These are phyloP conservation scores for Gonocerus acuteangulatus DNA, from an alignment of 2,888 invertebrate species.

Conservation along the genomic window DNA sequence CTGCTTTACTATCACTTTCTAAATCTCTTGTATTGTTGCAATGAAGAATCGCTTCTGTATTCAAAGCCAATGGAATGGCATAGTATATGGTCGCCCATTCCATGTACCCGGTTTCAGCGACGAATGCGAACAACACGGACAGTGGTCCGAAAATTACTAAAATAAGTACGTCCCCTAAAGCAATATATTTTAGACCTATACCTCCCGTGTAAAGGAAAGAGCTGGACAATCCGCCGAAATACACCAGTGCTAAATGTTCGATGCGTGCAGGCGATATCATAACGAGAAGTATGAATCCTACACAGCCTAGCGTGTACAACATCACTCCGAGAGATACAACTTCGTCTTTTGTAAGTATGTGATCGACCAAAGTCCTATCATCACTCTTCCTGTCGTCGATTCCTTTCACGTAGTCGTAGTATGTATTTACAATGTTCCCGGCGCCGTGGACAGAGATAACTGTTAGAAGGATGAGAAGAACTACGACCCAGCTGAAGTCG, in stretches of 20 bases:
- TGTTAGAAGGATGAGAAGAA: slow-evolving; percentile 75
- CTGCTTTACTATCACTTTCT: slow-evolving; percentile 77
- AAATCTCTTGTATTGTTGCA: slow-evolving; percentile 91
- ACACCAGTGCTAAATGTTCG: slow-evolving; percentile 89
- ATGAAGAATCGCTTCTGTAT: slow-evolving; percentile 91
- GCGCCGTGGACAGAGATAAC: slow-evolving; percentile 90
- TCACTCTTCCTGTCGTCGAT: slow-evolving; percentile 90
- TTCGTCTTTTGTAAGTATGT: slow-evolving; percentile 72
- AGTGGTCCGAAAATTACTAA: slow-evolving; percentile 90
- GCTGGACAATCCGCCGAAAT: slow-evolving; percentile 89
- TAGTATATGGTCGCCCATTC: slow-evolving; percentile 87
- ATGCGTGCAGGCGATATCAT: slow-evolving; percentile 81
- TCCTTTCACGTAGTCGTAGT: slow-evolving; percentile 88
- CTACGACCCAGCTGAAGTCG: slow-evolving; percentile 69
- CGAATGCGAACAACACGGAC: slow-evolving; percentile 84
- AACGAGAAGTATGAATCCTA: slow-evolving; percentile 68
- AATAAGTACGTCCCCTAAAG: slow-evolving; percentile 84
- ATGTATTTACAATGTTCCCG: slow-evolving; percentile 93
- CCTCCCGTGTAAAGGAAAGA: slow-evolving; percentile 96
- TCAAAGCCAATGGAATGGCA: slow-evolving; percentile 85
- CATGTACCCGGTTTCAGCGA: slow-evolving; percentile 85
- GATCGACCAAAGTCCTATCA: slow-evolving; percentile 90
- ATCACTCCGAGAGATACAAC: slow-evolving; percentile 83
- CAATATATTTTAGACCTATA: slow-evolving; percentile 90
- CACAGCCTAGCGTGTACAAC: slow-evolving; percentile 77